Base-by-base conservation (phyloP, 1,140 invertebrate species). In the Oedothorax gibbosus region DNA sequence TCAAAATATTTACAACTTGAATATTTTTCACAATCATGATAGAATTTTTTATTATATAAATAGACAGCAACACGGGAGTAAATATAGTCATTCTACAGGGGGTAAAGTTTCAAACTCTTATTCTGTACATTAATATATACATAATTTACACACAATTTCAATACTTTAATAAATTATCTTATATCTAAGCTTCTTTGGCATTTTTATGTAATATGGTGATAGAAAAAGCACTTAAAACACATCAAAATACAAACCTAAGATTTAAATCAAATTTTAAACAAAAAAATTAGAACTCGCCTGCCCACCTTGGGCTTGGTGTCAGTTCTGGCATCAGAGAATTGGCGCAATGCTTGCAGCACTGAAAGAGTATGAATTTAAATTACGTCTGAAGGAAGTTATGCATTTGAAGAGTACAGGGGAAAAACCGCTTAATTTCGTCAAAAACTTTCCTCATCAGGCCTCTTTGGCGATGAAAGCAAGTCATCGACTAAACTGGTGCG, bases 151-250 rank as follows among this genome's bases (percentile, higher is more conserved):
- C 14, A 66, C 49, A 79, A 65, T 68, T 66, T 49, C 51, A 68
- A 15, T 68, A 49, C 65, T 49, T 18, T 65, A 79, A 79, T 79
- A 79, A 79, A 68, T 79, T 79, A 79, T 66, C 35, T 66, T 77
- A 77, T 50, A 77, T 64, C 60, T 79, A 79, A 62, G 51, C 56
- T 66, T 79, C 77, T 79, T 79, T 79, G 77, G 77, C 77, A 79
- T 64, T 18, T 51, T 51, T 18, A 60, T 64, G 7, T 54, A 12
- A 7, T 68, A 7, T 66, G 18, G 68, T 35, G 50, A 14, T 65
- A 79, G 10, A 66, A 66, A 79, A 79, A 65, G 56, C 50, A 77
- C 53, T 79, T 21, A 79, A 79, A 79, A 64, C 50, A 68, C 49
- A 21, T 18, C 53, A 35, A 18, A 79, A 49, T 50, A 54, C 21